These are phyloP conservation scores for Teleiodes luculella DNA, from an alignment of 2,888 invertebrate species.

Conservation along the genomic window DNA sequence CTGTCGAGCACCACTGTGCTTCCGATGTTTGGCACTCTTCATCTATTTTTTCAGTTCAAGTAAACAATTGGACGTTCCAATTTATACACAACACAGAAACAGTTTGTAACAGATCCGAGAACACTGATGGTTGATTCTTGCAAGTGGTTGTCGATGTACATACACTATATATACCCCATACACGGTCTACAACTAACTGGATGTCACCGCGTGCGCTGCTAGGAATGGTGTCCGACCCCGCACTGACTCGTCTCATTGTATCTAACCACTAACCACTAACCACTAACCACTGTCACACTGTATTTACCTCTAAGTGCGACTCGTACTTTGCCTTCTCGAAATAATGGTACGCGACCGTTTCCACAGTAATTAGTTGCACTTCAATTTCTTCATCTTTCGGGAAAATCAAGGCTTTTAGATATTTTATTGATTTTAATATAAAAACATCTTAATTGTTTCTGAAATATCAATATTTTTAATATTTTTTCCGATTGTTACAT, in stretches of 20 bases:
- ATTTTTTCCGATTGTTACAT: no score
- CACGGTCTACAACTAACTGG: not conserved
- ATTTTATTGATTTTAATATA: no score
- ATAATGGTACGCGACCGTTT: conserved; percentile 13
- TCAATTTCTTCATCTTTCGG: no score
- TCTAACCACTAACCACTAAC: conserved; percentile 1
- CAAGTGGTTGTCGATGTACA: not conserved
- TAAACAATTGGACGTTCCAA: conserved; percentile 43
- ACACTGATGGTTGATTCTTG: conserved; percentile 22
- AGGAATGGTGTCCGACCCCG: conserved; percentile 6
- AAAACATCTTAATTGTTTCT: no score
- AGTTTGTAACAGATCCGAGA: conserved; percentile 28
- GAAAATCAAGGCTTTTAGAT: no score
- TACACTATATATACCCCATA: conserved; percentile 1
- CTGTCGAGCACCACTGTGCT: conserved; percentile 75
- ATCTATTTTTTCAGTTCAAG: conserved; percentile 56
- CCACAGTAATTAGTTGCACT: not conserved
- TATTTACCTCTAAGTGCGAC: conserved; percentile 5
- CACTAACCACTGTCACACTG: conserved; percentile 2
- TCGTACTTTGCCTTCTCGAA: conserved; percentile 19
- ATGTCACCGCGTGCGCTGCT: not conserved
- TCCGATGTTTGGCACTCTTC: conserved; percentile 72
- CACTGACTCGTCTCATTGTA: conserved; percentile 8
- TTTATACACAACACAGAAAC: conserved; percentile 38
- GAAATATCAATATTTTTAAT: no score